phyloP scores from a whole-genome alignment of 2,797 vertebrate genomes.

The Potorous gilbertii region DNA sequence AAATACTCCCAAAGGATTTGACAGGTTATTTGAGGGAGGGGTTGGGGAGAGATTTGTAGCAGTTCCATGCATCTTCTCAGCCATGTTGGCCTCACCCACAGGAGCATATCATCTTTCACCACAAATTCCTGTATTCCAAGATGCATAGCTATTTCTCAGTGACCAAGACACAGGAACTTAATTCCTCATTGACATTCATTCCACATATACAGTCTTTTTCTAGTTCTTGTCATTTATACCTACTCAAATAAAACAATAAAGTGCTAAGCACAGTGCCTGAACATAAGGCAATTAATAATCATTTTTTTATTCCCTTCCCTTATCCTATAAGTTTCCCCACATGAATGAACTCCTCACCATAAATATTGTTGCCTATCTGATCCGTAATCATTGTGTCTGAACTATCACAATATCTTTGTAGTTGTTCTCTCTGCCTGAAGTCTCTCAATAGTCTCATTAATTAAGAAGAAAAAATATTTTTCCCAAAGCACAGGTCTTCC shows the following conservation, averaged over 20 bases:
- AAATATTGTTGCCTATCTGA: background rate
- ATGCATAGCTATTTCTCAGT: background rate
- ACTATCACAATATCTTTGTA: background rate
- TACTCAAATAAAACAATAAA: background rate
- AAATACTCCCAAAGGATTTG: no score
- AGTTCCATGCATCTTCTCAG: no score
- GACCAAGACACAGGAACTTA: background rate
- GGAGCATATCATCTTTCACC: background rate
- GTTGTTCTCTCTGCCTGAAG: background rate
- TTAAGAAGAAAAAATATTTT: background rate
- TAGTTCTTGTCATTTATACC: background rate
- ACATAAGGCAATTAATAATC: background rate
- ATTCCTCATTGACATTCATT: background rate
- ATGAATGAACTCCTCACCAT: background rate
- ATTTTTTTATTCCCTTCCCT: background rate
- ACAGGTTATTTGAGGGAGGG: no score
- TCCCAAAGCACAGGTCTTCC: background rate
- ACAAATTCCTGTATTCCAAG: background rate
- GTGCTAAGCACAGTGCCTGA: background rate
- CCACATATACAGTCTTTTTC: background rate
- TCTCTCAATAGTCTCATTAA: background rate
- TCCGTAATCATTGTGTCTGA: background rate
- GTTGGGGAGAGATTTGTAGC: no score
- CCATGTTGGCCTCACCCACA: no score
- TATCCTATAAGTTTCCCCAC: background rate